Evolutionary conservation across 2,888 invertebrate genomes (phyloP), one percentile per base, ranked within the genome.

Genomic region (Polyommatus icarus): DNA sequence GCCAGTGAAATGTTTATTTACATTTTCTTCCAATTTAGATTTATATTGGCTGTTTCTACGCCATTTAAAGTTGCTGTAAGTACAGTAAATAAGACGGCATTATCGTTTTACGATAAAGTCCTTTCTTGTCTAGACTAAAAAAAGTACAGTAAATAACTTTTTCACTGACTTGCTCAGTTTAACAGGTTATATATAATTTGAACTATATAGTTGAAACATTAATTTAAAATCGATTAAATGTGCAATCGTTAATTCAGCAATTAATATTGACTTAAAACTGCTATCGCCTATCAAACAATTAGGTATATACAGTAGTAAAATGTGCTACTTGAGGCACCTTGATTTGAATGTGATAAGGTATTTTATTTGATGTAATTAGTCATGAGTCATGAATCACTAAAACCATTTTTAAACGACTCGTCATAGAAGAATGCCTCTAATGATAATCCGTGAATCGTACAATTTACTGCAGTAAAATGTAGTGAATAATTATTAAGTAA

Each of bases 1-100:
- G 20, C 29, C 29, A 32, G 67, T 67, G 67, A 67, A 67, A 67
- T 67, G 67, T 29, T 67, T 67, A 67, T 67, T 67, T 67, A 67
- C 29, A 67, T 67, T 67, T 67, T 67, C 67, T 32, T 67, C 29
- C 67, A 29, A 67, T 67, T 67, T 29, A 67, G 15, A 1, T 29
- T 15, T 15, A 67, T 61, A 10, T 61, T 61, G 67, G 15, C 24
- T 15, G 15, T 32, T 67, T 32, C 67, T 67, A 67, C 6, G 10
- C 18, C 29, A 29, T 67, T 61, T 61, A 61, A 54, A 24, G 8
- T 61, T 59, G 59, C 15, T 10, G 4, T 54, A 54, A 54, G 54
- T 54, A 18, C 54, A 61, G 20, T 10, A 12, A 61, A 12, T 61
- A 20, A n/a, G 24, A 24, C 24, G 24, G 24, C 24, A 24, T 24